phyloP scores from a whole-genome alignment of 1,140 invertebrate genomes.

The Vanessa tameamea region DNA sequence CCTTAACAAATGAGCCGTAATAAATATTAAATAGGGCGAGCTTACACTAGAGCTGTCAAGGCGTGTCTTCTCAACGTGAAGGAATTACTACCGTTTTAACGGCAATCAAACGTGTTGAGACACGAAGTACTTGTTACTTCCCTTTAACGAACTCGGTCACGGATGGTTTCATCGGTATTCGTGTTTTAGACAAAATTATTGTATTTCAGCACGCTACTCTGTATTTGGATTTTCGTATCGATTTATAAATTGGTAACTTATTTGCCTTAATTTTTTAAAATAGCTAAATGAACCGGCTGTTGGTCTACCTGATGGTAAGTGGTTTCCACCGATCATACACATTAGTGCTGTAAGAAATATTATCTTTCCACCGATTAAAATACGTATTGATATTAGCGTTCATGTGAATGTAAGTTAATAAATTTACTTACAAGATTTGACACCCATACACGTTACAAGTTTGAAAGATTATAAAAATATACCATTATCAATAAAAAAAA shows the following conservation, averaged over 20 bases:
- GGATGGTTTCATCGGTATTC: conserved; percentile 29
- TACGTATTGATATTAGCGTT: too few species aligned
- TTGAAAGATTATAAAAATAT: too few species aligned
- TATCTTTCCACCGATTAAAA: too few species aligned
- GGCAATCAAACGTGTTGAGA: conserved; percentile 34
- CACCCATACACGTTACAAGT: too few species aligned
- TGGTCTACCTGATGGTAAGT: too few species aligned
- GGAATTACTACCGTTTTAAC: conserved; percentile 19
- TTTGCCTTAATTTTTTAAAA: neutral
- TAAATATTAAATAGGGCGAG: conserved; percentile 11
- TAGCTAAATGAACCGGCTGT: too few species aligned
- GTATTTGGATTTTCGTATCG: neutral
- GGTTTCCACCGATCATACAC: too few species aligned
- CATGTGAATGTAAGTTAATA: too few species aligned
- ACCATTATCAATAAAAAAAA: too few species aligned
- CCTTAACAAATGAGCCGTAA: neutral
- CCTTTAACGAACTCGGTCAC: conserved; percentile 31
- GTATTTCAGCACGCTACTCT: conserved; percentile 15
- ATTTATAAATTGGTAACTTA: neutral
- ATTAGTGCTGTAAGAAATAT: too few species aligned
- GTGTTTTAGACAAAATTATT: conserved; percentile 14
- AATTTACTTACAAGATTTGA: too few species aligned
- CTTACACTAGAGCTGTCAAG: conserved; percentile 14
- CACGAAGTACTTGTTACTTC: conserved; percentile 34
- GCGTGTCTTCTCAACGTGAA: conserved; percentile 21